phyloP scores from a whole-genome alignment of 2,888 invertebrate species.

The Lithophane leautieri region DNA sequence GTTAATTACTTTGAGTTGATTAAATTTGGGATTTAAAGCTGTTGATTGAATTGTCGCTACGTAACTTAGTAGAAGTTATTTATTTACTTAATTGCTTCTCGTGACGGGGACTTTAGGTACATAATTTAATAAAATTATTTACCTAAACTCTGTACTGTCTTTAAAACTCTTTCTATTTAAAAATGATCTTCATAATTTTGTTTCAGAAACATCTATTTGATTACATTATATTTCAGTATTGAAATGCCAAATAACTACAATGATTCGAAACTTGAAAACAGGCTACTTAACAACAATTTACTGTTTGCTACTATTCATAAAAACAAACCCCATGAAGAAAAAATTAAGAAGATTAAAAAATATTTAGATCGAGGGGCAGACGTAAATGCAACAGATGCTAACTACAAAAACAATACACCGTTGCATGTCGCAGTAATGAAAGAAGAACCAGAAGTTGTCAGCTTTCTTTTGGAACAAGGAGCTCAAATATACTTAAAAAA shows the following conservation, averaged over 20 bases:
- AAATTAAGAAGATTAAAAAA: conserved; percentile 47
- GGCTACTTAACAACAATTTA: conserved; percentile 50
- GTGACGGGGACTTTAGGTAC: too few relatives aligned
- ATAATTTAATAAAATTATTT: too few relatives aligned
- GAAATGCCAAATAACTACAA: conserved; percentile 13
- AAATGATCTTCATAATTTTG: neutral
- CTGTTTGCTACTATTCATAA: conserved; percentile 53
- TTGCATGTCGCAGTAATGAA: conserved; percentile 63
- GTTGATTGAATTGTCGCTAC: too few relatives aligned
- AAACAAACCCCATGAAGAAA: conserved; percentile 36
- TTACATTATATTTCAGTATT: neutral
- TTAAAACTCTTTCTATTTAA: too few relatives aligned
- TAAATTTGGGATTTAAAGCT: too few relatives aligned
- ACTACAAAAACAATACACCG: conserved; percentile 60
- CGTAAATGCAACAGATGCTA: conserved; percentile 63
- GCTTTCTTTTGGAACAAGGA: conserved; percentile 27
- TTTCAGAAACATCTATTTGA: conserved; percentile 20
- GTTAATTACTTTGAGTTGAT: too few relatives aligned
- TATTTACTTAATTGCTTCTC: too few relatives aligned
- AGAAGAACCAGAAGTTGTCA: conserved; percentile 46
- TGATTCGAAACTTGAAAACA: conserved; percentile 22
- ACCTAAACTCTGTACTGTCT: too few relatives aligned
- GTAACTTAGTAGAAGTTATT: too few relatives aligned
- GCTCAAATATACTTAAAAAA: conserved; percentile 53
- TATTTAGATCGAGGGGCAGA: conserved; percentile 62